phyloP scores from a whole-genome alignment of 2,888 invertebrate genomes.

The Nysson spinosus region DNA sequence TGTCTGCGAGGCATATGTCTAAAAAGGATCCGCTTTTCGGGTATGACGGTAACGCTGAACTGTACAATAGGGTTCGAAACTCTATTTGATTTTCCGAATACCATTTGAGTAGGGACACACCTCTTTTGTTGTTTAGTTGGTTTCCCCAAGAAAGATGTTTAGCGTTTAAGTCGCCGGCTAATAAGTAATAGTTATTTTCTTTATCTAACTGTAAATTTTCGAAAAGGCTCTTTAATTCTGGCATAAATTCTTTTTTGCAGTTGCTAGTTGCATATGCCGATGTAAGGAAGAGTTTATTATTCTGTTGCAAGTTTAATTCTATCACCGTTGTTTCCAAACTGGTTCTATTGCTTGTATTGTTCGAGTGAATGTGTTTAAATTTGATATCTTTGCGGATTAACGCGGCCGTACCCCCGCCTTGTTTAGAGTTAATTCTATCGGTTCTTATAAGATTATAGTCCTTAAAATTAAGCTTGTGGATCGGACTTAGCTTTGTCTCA shows the following conservation, averaged over 20 bases:
- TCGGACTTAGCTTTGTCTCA: slow-evolving; percentile 44
- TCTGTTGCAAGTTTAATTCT: not conserved
- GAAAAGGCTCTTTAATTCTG: slow-evolving; percentile 10
- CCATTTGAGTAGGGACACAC: slow-evolving; percentile 12
- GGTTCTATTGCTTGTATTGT: too few species aligned
- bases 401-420: slow-evolving; percentile 43
- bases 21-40: not conserved
- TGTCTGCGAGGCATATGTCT: not conserved
- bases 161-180: slow-evolving; percentile 34
- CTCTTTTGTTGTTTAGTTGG: slow-evolving; percentile 1
- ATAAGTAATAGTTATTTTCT: slow-evolving; percentile 15
- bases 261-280: slow-evolving; percentile 22
- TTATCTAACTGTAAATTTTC: slow-evolving; percentile 5
- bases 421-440: slow-evolving; percentile 16
- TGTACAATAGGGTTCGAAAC: slow-evolving; percentile 12
- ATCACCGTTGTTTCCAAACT: not conserved
- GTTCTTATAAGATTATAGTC: slow-evolving; percentile 34
- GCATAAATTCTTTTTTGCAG: slow-evolving; percentile 8
- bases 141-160: slow-evolving; percentile 12
- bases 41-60: not conserved
- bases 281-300: slow-evolving; percentile 3
- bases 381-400: slow-evolving; percentile 21
- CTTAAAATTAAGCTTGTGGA: slow-evolving; percentile 24
- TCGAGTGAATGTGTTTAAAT: not conserved
- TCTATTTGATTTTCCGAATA: not conserved